A percentile compares a stretch with the other conserved stretches of the same genome.
Conservation (phyloP, 2,888 invertebrate species). For the Omphaloscelis lunosa region DNA sequence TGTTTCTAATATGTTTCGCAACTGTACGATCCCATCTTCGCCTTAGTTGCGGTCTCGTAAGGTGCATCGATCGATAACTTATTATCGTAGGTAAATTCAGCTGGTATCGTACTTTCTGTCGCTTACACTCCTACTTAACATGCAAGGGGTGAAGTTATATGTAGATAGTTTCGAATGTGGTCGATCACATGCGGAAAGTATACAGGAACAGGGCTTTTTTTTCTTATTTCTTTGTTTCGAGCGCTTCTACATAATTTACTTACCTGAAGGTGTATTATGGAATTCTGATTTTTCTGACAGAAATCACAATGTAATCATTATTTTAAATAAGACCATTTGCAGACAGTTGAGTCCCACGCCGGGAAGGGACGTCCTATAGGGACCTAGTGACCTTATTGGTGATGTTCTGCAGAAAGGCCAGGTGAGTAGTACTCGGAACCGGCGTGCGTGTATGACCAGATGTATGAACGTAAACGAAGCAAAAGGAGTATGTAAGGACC, state of each 20-base stretch:
- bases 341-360: background rate
- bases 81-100: slow-evolving; percentile 57
- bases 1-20: background rate
- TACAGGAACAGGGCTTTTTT: background rate
- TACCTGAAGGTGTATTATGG: background rate
- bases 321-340: background rate
- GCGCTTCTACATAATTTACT: background rate
- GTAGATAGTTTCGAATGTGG: slow-evolving; percentile 21
- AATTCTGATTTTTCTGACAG: background rate
- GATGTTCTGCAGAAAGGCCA: background rate
- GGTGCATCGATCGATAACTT: slow-evolving; percentile 58
- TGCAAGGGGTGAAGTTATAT: slow-evolving; percentile 40
- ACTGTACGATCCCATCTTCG: slow-evolving; percentile 17
- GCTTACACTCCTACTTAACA: slow-evolving; percentile 42
- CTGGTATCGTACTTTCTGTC: slow-evolving; percentile 44
- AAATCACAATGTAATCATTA: background rate
- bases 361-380: background rate
- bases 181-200: slow-evolving; percentile 8
- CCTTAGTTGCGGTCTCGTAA: slow-evolving; percentile 30
- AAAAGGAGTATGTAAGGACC: background rate
- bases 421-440: background rate
- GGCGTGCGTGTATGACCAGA: background rate
- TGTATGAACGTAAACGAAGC: background rate
- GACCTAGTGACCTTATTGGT: background rate
- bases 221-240: background rate